Percentiles rank a stretch among this genome's conserved stretches.
Conservation (phyloP, 2,113 vertebrate genomes). For the Crotophaga sulcirostris region DNA sequence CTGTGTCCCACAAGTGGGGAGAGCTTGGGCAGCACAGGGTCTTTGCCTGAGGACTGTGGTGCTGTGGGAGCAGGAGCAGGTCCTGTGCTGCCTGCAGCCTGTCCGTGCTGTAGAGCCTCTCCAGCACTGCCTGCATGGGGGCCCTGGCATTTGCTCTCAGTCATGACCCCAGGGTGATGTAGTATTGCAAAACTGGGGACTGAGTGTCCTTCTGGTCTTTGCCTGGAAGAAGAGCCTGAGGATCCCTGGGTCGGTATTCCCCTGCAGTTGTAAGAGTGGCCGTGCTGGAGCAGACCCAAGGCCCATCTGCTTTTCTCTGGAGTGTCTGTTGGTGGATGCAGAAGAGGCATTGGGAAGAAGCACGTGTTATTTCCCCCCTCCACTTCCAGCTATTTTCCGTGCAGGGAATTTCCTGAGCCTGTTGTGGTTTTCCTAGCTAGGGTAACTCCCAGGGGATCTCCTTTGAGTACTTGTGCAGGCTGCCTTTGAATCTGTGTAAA, state of each 20-base stretch:
- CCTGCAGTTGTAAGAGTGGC: background rate
- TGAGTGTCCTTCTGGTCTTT: background rate
- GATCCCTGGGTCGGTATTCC: background rate
- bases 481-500: background rate
- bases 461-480: background rate
- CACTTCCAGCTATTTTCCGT: background rate
- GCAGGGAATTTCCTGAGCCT: conserved; percentile 42
- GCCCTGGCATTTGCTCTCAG: background rate
- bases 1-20: background rate
- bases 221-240: conserved; percentile 12
- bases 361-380: background rate
- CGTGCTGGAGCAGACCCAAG: conserved; percentile 1
- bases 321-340: background rate
- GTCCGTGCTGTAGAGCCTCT: background rate
- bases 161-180: background rate
- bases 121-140: background rate
- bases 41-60: background rate
- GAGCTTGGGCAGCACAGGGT: background rate
- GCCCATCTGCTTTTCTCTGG: background rate
- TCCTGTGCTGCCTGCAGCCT: accelerated
- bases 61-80: background rate
- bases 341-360: background rate
- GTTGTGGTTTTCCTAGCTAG: background rate
- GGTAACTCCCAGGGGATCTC: background rate
- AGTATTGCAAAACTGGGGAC: background rate